These are phyloP conservation scores for Euphonia xanthogaster DNA, from an alignment of 2,797 vertebrate genomes.

Conservation along the genomic window DNA sequence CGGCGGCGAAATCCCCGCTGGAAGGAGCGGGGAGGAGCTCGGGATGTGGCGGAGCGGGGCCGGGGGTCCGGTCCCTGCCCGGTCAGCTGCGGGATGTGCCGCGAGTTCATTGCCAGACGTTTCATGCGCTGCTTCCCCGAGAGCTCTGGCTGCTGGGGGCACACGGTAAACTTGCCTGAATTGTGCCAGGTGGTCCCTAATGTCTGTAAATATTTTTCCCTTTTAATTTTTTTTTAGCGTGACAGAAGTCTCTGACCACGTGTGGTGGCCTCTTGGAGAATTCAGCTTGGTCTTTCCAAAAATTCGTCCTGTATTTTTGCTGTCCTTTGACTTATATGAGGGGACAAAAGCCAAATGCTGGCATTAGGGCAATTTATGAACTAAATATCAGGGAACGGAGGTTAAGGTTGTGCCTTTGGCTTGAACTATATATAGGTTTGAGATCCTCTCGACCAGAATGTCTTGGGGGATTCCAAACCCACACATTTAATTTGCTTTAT, in stretches of 20 bases:
- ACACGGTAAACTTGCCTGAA: not conserved
- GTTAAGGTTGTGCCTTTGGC: not conserved
- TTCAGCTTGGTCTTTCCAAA: not conserved
- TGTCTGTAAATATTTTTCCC: not conserved
- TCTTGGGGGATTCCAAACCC: conserved; percentile 36
- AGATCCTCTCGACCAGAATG: not conserved
- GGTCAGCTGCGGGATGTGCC: not conserved
- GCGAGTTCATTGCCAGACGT: not conserved
- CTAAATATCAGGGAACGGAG: not conserved
- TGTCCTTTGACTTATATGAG: not conserved
- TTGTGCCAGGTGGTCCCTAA: not conserved
- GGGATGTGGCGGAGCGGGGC: not conserved
- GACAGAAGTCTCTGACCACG: not conserved
- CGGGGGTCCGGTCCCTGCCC: not conserved
- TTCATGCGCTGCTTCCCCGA: not conserved
- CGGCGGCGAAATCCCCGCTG: not conserved
- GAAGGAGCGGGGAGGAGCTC: not conserved
- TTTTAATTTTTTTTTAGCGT: not conserved
- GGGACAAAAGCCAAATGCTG: not conserved
- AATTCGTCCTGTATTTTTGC: not conserved
- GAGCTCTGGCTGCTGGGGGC: conserved; percentile 22
- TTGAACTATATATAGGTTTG: conserved; percentile 1
- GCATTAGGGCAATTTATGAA: not conserved
- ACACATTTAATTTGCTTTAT: conserved; percentile 42
- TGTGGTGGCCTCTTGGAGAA: not conserved